Conservation (phyloP, 1,140 invertebrate genomes). For the Teleopsis dalmanni region DNA sequence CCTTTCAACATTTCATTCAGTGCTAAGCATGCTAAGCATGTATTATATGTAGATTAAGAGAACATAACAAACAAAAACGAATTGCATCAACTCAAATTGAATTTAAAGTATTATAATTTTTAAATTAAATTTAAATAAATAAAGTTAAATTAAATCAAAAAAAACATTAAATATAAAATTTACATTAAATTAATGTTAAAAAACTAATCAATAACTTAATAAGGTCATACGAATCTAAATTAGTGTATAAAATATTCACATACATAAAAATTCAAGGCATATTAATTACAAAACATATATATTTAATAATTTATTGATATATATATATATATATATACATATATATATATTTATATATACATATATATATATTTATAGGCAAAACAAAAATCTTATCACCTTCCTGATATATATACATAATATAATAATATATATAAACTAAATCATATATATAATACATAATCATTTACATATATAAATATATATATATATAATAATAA, state of each 20-base stretch:
- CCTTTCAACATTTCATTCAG: too few species aligned
- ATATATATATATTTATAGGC: background rate
- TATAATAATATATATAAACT: background rate
- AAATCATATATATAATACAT: background rate
- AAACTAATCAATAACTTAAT: background rate
- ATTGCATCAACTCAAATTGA: too few species aligned
- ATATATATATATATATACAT: background rate
- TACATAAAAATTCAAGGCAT: background rate
- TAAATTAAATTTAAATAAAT: too few species aligned
- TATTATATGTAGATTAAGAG: too few species aligned
- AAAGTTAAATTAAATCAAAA: background rate
- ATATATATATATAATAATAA: background rate
- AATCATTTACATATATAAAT: background rate
- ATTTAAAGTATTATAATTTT: too few species aligned
- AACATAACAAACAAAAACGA: too few species aligned
- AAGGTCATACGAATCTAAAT: background rate
- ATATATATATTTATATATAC: background rate
- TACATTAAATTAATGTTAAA: background rate
- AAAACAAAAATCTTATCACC: too few species aligned
- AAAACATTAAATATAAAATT: background rate
- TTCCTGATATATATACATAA: too few species aligned
- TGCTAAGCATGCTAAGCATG: too few species aligned
- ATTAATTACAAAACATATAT: background rate
- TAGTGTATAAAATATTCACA: background rate
- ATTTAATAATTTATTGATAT: background rate